phyloP scores from a whole-genome alignment of 1,140 invertebrate genomes.

The Drosophila equinoxialis region DNA sequence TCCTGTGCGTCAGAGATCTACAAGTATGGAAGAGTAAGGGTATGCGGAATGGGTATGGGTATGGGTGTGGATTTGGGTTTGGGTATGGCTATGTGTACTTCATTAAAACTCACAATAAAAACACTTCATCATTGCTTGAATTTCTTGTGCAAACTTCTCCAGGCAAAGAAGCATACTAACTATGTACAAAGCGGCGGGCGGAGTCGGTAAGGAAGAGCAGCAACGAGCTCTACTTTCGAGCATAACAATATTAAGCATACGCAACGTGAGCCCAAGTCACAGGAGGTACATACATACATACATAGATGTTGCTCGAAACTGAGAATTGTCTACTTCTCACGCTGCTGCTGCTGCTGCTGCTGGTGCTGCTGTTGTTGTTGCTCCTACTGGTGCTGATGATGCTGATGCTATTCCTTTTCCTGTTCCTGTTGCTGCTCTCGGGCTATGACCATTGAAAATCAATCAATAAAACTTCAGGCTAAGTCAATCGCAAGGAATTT shows the following conservation, averaged over 20 bases:
- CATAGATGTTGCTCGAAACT: slow-evolving; percentile 26
- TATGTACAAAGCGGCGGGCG: neutral
- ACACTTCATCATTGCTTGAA: slow-evolving; percentile 76
- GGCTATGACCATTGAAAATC: slow-evolving; percentile 68
- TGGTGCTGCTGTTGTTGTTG: neutral
- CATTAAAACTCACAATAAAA: slow-evolving; percentile 74
- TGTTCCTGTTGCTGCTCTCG: slow-evolving; percentile 33
- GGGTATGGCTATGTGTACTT: slow-evolving; percentile 34
- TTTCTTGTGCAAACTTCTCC: slow-evolving; percentile 71
- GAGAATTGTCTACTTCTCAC: slow-evolving; percentile 48
- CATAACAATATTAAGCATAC: slow-evolving; percentile 74
- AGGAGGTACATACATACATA: neutral
- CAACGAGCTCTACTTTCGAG: slow-evolving; percentile 33
- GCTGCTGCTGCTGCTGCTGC: neutral
- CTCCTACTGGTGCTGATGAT: slow-evolving; percentile 9
- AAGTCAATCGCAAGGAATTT: slow-evolving; percentile 75
- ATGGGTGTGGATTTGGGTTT: neutral
- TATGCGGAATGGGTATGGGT: neutral
- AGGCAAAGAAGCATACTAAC: slow-evolving; percentile 9
- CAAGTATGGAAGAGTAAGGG: neutral
- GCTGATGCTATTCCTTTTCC: slow-evolving; percentile 9
- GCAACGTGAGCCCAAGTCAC: slow-evolving; percentile 48
- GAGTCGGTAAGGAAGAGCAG: neutral
- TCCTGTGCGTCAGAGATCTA: neutral
- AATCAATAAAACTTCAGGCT: slow-evolving; percentile 74